phyloP scores from a whole-genome alignment of 2,113 vertebrate genomes.

The Sturnus vulgaris region DNA sequence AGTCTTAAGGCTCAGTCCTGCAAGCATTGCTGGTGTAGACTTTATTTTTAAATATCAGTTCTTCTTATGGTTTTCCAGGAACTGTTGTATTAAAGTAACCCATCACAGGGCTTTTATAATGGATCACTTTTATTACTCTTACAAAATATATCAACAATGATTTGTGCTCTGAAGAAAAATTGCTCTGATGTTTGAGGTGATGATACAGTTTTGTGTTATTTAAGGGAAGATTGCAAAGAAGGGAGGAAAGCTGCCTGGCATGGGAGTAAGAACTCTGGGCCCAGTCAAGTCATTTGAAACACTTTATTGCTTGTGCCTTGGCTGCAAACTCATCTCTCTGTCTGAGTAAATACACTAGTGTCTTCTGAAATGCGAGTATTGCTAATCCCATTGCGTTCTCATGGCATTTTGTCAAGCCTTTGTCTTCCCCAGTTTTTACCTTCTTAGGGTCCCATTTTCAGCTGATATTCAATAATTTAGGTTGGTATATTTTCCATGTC shows the following conservation, averaged over 20 bases:
- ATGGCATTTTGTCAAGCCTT: neutral
- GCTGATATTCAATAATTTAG: neutral
- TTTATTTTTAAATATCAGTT: neutral
- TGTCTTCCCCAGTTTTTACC: neutral
- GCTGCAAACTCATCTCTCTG: neutral
- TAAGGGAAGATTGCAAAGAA: neutral
- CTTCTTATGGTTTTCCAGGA: neutral
- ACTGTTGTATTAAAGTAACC: neutral
- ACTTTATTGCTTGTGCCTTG: conserved; percentile 3
- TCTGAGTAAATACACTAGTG: neutral
- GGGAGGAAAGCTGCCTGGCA: neutral
- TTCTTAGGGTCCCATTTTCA: neutral
- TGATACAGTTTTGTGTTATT: neutral
- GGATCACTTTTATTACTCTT: neutral
- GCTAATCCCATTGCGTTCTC: neutral
- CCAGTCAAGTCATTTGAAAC: neutral
- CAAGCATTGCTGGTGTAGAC: neutral
- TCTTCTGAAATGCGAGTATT: neutral
- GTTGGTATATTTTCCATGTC: neutral
- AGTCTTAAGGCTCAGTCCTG: neutral
- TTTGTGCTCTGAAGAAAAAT: neutral
- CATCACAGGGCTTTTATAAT: neutral
- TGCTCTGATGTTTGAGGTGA: neutral
- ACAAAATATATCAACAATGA: neutral
- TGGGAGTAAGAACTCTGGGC: neutral